Evolutionary conservation across 2,888 invertebrate species (phyloP).

Genomic region (Tridacna gigas): DNA sequence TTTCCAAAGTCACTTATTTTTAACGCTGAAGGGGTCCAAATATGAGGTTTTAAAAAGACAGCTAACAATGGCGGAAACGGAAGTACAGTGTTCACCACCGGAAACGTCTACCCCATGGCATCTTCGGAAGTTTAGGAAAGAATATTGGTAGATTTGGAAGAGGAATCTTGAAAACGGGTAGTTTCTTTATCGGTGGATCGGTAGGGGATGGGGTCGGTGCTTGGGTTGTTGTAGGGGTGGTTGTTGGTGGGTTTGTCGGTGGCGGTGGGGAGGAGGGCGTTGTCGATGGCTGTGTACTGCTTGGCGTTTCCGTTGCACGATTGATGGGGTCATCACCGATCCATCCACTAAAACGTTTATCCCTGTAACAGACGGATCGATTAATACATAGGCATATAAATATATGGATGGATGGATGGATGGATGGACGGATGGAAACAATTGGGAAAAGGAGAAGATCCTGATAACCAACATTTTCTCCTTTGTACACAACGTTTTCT

Average conservation of each 20-base stretch:
- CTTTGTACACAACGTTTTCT: too few relatives aligned
- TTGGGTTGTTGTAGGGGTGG: background rate
- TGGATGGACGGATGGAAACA: too few relatives aligned
- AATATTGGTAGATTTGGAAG: background rate
- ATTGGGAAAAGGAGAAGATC: too few relatives aligned
- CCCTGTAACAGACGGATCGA: background rate
- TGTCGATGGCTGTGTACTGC: background rate
- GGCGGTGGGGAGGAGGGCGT: conserved; percentile 4
- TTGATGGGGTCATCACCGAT: background rate
- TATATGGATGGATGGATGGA: too few relatives aligned
- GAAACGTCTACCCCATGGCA: conserved; percentile 4
- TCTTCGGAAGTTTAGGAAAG: background rate
- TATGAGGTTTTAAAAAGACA: too few relatives aligned
- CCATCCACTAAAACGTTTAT: conserved; percentile 5
- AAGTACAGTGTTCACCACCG: background rate
- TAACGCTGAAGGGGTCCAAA: too few relatives aligned
- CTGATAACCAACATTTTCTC: too few relatives aligned
- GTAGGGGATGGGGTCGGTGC: background rate
- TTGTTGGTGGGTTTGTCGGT: conserved; percentile 5
- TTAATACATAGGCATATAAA: background rate
- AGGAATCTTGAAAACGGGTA: background rate
- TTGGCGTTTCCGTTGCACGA: background rate
- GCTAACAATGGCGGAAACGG: too few relatives aligned
- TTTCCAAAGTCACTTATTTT: too few relatives aligned
- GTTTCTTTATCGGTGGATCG: background rate